phyloP scores from a whole-genome alignment of 2,797 vertebrate genomes.

The Micropoecilia bifurca region DNA sequence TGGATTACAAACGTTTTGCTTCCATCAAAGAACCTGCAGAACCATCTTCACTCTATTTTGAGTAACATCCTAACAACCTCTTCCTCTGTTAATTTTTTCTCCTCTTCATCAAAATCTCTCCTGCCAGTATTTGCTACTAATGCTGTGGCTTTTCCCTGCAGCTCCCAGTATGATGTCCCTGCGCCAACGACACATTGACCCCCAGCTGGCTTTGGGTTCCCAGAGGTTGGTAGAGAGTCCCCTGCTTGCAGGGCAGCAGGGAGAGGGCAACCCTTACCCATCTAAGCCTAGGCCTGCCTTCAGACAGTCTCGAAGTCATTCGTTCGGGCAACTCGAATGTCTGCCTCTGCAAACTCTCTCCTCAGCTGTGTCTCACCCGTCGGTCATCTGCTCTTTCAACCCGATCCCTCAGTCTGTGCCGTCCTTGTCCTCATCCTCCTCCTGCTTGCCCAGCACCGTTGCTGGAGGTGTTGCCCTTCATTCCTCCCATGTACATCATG shows the following conservation, averaged over 20 bases:
- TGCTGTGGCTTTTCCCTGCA: conserved; percentile 78
- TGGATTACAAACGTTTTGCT: not conserved
- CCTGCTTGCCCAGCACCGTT: conserved; percentile 69
- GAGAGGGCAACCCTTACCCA: conserved; percentile 75
- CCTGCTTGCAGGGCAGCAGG: conserved; percentile 76
- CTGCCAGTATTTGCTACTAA: conserved; percentile 30
- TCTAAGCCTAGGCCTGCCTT: conserved; percentile 82
- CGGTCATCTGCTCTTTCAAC: conserved; percentile 74
- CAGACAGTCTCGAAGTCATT: conserved; percentile 88
- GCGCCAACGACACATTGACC: conserved; percentile 93
- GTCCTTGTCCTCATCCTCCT: conserved; percentile 64
- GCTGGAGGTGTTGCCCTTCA: conserved; percentile 74
- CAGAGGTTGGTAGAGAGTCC: conserved; percentile 99
- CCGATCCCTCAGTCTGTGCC: conserved; percentile 65
- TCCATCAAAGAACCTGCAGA: not conserved
- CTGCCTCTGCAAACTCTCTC: conserved; percentile 78
- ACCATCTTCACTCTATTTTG: not conserved
- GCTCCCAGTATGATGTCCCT: conserved; percentile 93
- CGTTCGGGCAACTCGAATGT: conserved; percentile 84
- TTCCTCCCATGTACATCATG: conserved; percentile 87
- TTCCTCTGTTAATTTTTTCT: not conserved
- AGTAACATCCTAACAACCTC: conserved; percentile 30
- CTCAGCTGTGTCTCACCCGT: conserved; percentile 80
- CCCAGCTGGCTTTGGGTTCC: conserved; percentile 90
- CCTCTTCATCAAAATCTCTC: not conserved